Evolutionary conservation across 2,888 invertebrate species (phyloP), one percentile per base, ranked within the genome.

Genomic region (Pycnomerus fuliginosus): DNA sequence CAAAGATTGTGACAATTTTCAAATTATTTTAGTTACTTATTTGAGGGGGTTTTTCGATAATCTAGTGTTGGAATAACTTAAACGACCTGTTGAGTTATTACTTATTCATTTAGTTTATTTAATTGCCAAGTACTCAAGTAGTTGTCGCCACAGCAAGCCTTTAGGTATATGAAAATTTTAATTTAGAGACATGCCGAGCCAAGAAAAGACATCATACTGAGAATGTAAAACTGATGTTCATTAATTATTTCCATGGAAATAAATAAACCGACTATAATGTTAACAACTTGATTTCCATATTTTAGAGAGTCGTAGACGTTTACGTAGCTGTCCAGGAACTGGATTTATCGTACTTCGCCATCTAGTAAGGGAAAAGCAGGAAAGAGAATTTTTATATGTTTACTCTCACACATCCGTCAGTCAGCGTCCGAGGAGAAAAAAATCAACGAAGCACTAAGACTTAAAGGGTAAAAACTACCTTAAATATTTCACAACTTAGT

Each of bases 401-500:
- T 52, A 52, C 48, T 50, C 51, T 42, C 47, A 36, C 32, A 40
- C 43, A 17, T 40, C 27, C 48, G 52, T 52, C 55, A 47, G 55
- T 60, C 58, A 50, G 38, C 49, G 44, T 32, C 42, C 29, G 23
- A 30, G 38, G 22, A 20, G 7, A 40, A 47, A 59, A 48, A 56
- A 62, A 61, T 61, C 60, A 56, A 54, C 50, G 25, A 47, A 51
- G 5, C 4, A 36, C 50, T 42, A 41, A 44, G 50, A 50, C 56
- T 52, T 49, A 58, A 59, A 59, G 54, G 61, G 56, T 57, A 60
- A 59, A 58, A 61, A 61, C 55, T 53, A 52, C 53, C 57, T 58
- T 61, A 58, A 61, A 61, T 62, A 61, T 62, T 62, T 60, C 57
- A 62, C 57, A 53, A 61, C 52, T 60, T 60, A 60, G 58, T 60